phyloP scores from a whole-genome alignment of 2,113 vertebrate species.

The Merops nubicus region DNA sequence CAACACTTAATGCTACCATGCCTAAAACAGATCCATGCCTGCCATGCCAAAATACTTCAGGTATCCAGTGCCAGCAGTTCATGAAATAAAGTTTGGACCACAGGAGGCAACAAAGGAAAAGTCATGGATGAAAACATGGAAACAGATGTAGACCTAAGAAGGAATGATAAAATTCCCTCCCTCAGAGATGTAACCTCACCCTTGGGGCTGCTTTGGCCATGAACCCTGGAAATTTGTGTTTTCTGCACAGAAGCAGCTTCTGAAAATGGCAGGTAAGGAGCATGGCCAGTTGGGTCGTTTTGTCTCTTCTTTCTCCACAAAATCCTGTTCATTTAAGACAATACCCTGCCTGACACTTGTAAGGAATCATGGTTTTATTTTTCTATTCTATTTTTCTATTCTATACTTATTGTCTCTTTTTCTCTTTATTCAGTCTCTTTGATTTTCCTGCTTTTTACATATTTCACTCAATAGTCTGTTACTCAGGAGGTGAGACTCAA shows the following conservation, averaged over 20 bases:
- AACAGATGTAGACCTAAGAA: neutral
- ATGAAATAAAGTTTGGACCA: neutral
- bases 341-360: neutral
- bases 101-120: neutral
- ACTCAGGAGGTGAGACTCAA: neutral
- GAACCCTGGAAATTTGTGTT: neutral
- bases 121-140: fast-evolving
- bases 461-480: neutral
- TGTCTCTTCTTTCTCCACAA: neutral
- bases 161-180: fast-evolving
- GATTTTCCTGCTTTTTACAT: neutral
- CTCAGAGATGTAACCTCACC: fast-evolving
- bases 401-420: neutral
- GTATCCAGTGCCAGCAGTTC: neutral
- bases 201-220: neutral
- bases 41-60: neutral
- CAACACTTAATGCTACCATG: neutral
- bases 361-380: neutral
- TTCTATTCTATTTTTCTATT: neutral
- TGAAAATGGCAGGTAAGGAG: neutral
- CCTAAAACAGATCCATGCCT: neutral
- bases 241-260: neutral
- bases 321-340: neutral
- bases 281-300: fast-evolving
- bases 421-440: neutral